Evolutionary conservation across 2,797 vertebrate genomes (phyloP), one percentile per base, ranked within the genome.

Genomic region (Leuciscus waleckii): DNA sequence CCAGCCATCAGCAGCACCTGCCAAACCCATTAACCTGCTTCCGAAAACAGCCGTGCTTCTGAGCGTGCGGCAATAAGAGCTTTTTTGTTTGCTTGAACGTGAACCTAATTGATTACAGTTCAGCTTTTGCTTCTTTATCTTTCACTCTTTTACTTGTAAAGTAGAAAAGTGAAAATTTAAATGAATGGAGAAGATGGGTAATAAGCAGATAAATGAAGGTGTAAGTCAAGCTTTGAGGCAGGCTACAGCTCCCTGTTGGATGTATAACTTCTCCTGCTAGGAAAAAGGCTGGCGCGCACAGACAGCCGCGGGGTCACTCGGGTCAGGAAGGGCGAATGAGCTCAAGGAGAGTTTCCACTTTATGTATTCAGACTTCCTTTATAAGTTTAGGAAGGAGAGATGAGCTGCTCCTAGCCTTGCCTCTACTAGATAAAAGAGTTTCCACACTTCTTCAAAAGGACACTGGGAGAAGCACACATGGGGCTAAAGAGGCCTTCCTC

Each of bases 21-120:
- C 71, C 86, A 87, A 84, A 84, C 17, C 35, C 78, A 80, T 84
- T 84, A 76, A 84, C 61, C 49, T 78, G 63, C 14, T 32, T 58
- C 46, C 79, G 69, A 41, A 81, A 75, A 51, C 56, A 86, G 74
- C n/a, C 37, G 0, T 1, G 37, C 16, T 4, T 71, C 49, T 56
- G 41, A 17, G 13, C 5, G 14, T 10, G 49, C 1, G 26, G 13
- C 54, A 61, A 69, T 3, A 49, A 76, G 35, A 21, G 35, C 1
- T 56, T 32, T 32, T 41, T 39, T 46, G 65, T 58, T 41, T 70
- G 10, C 35, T 54, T 69, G 17, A 61, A 70, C 3, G 2, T 19
- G 8, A 79, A 8, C 3, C 6, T n/a, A 9, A 46, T 17, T 32
- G 21, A 70, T 32, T 43, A 68, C 29, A 39, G 2, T 77, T 58